Percentiles rank a stretch among this genome's conserved stretches.
Evolutionary conservation across 1,140 invertebrate species (phyloP).

Genomic region (Aricia agestis): DNA sequence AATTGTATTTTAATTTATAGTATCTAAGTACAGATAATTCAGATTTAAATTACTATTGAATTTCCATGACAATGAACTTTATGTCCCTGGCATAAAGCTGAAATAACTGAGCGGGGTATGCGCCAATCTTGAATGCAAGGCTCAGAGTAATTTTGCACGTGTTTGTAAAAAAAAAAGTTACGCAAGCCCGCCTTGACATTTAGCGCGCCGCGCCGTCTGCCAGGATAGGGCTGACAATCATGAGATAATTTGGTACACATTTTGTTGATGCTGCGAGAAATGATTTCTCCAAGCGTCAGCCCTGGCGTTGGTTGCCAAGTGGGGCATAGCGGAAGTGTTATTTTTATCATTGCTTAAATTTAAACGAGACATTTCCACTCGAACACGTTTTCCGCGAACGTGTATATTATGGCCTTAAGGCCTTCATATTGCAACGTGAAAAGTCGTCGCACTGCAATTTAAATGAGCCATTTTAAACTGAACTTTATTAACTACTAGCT

Average conservation of each 20-base stretch:
- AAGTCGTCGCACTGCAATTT: not conserved
- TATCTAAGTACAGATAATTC: not conserved
- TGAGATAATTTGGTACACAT: not conserved
- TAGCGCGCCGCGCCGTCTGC: slow-evolving; percentile 59
- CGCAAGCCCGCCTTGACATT: slow-evolving; percentile 46
- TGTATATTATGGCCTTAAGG: not conserved
- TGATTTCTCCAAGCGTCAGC: not conserved
- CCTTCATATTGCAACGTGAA: too few relatives aligned
- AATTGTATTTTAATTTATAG: too few relatives aligned
- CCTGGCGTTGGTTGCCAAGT: slow-evolving; percentile 37
- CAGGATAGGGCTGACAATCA: not conserved
- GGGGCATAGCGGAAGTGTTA: slow-evolving; percentile 24
- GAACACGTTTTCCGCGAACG: slow-evolving; percentile 49
- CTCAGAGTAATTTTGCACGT: not conserved
- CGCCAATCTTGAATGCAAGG: not conserved
- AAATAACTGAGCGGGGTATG: not conserved
- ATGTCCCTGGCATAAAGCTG: too few relatives aligned
- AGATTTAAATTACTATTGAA: too few relatives aligned
- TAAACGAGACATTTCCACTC: slow-evolving; percentile 33
- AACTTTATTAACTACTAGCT: too few relatives aligned
- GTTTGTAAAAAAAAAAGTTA: slow-evolving; percentile 23
- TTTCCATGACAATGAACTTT: too few relatives aligned
- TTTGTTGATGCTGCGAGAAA: not conserved
- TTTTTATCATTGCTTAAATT: slow-evolving; percentile 29
- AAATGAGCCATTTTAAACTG: not conserved